A percentile compares a stretch with the other conserved stretches of the same genome.
These are phyloP conservation scores for Hybognathus amarus DNA, from an alignment of 2,797 vertebrate species.

Conservation along the genomic window DNA sequence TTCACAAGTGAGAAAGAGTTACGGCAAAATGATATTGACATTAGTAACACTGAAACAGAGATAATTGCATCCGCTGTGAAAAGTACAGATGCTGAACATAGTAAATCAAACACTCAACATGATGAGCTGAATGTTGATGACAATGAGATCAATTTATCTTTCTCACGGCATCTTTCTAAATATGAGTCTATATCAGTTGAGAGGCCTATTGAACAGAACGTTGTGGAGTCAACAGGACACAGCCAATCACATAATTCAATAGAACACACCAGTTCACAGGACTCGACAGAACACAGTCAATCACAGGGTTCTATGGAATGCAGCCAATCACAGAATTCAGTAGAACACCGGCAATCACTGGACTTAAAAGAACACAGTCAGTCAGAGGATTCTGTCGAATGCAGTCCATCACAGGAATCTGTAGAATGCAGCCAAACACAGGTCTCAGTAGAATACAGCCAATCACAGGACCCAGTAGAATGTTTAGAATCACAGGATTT, in stretches of 20 bases:
- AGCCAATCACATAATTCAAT: neutral
- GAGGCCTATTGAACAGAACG: conserved; percentile 14
- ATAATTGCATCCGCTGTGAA: neutral
- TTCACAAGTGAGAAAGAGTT: conserved; percentile 20
- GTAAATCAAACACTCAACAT: neutral
- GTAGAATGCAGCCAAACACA: neutral
- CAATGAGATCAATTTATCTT: conserved; percentile 15
- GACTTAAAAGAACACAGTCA: neutral
- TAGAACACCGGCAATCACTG: neutral
- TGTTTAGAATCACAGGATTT: neutral
- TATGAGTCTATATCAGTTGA: neutral
- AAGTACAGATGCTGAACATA: neutral
- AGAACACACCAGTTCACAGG: neutral
- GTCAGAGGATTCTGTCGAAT: neutral
- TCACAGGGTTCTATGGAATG: neutral
- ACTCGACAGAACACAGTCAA: neutral
- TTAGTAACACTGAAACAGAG: conserved; percentile 18
- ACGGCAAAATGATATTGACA: neutral
- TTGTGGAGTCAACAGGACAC: neutral
- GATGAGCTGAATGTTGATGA: conserved; percentile 5
- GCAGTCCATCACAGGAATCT: neutral
- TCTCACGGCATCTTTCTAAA: neutral
- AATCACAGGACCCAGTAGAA: neutral
- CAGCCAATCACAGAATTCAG: neutral
- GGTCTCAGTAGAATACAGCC: neutral